Percentiles rank a stretch among this genome's conserved stretches.
These are phyloP conservation scores for Philereme transversata DNA, from an alignment of 2,888 invertebrate species.

Conservation along the genomic window DNA sequence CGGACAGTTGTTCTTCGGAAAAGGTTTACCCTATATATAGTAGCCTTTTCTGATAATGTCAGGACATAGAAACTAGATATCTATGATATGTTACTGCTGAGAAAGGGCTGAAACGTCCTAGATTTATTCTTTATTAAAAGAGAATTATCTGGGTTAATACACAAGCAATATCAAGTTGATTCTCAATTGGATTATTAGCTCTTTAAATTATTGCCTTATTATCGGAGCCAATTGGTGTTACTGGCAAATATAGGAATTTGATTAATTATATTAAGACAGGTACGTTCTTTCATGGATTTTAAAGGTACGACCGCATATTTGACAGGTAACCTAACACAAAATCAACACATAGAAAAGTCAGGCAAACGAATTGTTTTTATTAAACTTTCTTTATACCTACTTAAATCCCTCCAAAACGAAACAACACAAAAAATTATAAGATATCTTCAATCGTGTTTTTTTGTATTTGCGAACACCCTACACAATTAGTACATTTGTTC, in stretches of 20 bases:
- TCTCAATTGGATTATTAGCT: neutral
- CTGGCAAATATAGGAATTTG: neutral
- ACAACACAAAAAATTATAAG: too few relatives aligned
- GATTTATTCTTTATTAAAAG: slow-evolving; percentile 13
- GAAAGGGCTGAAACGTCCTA: slow-evolving; percentile 9
- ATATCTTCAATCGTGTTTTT: too few relatives aligned
- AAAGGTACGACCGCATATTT: too few relatives aligned
- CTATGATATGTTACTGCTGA: slow-evolving; percentile 14
- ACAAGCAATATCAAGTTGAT: neutral
- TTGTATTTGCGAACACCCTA: too few relatives aligned
- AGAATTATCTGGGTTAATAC: neutral
- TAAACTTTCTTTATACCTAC: too few relatives aligned
- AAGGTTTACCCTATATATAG: slow-evolving; percentile 1
- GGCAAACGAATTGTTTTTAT: too few relatives aligned
- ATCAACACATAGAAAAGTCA: too few relatives aligned
- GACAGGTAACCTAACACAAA: too few relatives aligned
- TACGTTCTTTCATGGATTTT: too few relatives aligned
- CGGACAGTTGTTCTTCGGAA: too few relatives aligned
- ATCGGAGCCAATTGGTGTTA: neutral
- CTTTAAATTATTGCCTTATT: neutral
- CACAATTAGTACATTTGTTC: too few relatives aligned
- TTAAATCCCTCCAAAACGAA: too few relatives aligned
- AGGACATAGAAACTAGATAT: slow-evolving; percentile 24
- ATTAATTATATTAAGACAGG: neutral
- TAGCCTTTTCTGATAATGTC: slow-evolving; percentile 32